Percentiles rank a stretch among this genome's conserved stretches.
These are phyloP conservation scores for Protaetia brevitarsis DNA, from an alignment of 1,140 invertebrate genomes.

Conservation along the genomic window DNA sequence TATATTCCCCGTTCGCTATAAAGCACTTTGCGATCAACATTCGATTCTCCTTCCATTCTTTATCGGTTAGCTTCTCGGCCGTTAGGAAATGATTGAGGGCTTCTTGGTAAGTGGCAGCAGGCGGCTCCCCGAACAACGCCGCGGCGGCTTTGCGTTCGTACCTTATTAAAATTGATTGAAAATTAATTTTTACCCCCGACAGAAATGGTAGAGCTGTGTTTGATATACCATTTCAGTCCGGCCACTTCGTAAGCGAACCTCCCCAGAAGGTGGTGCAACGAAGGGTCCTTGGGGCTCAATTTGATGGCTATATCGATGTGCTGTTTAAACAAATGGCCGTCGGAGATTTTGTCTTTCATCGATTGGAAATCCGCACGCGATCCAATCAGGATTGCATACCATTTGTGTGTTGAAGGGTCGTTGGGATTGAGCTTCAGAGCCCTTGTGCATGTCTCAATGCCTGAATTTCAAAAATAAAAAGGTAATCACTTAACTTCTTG, in stretches of 20 bases:
- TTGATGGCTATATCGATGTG: slow-evolving; percentile 69
- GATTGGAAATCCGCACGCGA: slow-evolving; percentile 47
- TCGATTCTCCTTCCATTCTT: slow-evolving; percentile 68
- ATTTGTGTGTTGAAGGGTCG: slow-evolving; percentile 69
- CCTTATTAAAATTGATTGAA: too few species aligned
- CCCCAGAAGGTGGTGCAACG: slow-evolving; percentile 68
- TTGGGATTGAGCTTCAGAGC: slow-evolving; percentile 56
- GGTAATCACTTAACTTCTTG: too few species aligned
- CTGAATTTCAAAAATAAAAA: too few species aligned
- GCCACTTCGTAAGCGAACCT: slow-evolving; percentile 69
- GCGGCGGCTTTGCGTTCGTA: slow-evolving; percentile 51
- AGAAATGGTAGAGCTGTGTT: too few species aligned
- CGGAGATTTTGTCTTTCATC: slow-evolving; percentile 66
- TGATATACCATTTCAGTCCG: slow-evolving; percentile 62
- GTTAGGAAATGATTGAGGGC: slow-evolving; percentile 62
- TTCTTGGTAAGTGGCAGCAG: slow-evolving; percentile 62
- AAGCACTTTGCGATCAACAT: slow-evolving; percentile 71
- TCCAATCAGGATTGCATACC: slow-evolving; percentile 74
- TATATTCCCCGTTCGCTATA: slow-evolving; percentile 55
- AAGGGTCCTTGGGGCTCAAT: slow-evolving; percentile 62
- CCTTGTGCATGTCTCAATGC: slow-evolving; percentile 58
- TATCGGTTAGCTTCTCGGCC: slow-evolving; percentile 59
- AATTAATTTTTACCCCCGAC: too few species aligned
- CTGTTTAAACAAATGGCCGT: slow-evolving; percentile 66
- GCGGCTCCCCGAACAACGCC: slow-evolving; percentile 65